phyloP scores from a whole-genome alignment of 2,797 vertebrate genomes.

The Lepilemur septentrionalis region DNA sequence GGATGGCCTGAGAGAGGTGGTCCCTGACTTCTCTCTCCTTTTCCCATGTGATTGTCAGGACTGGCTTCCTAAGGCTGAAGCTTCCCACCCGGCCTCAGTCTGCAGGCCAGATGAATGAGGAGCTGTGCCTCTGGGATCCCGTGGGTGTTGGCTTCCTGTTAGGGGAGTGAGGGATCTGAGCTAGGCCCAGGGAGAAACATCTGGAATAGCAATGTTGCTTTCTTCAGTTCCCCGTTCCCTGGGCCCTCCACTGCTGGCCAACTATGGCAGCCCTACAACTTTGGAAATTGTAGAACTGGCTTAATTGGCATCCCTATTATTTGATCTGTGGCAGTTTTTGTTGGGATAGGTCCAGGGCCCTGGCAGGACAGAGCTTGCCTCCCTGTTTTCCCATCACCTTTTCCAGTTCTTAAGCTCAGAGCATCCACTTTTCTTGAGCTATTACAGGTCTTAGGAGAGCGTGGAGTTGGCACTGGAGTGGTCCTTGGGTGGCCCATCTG shows the following conservation, averaged over 20 bases:
- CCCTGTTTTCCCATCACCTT: not conserved
- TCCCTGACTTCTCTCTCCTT: not conserved
- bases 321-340: conserved; percentile 57
- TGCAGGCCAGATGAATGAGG: conserved; percentile 41
- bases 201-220: conserved; percentile 46
- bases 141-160: conserved; percentile 50
- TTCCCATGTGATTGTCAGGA: not conserved
- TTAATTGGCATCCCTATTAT: conserved; percentile 44
- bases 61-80: conserved; percentile 21
- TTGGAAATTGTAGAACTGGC: conserved; percentile 49
- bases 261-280: not conserved
- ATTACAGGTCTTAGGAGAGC: conserved; percentile 14
- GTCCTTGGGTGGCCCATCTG: conserved; percentile 56
- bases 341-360: conserved; percentile 47
- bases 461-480: not conserved
- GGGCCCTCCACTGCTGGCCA: conserved; percentile 19
- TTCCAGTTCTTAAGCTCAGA: conserved; percentile 34
- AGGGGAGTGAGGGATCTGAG: conserved; percentile 33
- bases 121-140: not conserved
- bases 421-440: conserved; percentile 44
- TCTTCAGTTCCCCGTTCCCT: conserved; percentile 17
- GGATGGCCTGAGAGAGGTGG: not conserved
- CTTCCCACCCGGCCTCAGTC: conserved; percentile 31
- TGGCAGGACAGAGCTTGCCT: conserved; percentile 57
- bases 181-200: conserved; percentile 51